Percentiles rank a stretch among this genome's conserved stretches.
These are phyloP conservation scores for Coracias cyanogaster DNA, from an alignment of 2,797 vertebrate genomes.

Conservation along the genomic window DNA sequence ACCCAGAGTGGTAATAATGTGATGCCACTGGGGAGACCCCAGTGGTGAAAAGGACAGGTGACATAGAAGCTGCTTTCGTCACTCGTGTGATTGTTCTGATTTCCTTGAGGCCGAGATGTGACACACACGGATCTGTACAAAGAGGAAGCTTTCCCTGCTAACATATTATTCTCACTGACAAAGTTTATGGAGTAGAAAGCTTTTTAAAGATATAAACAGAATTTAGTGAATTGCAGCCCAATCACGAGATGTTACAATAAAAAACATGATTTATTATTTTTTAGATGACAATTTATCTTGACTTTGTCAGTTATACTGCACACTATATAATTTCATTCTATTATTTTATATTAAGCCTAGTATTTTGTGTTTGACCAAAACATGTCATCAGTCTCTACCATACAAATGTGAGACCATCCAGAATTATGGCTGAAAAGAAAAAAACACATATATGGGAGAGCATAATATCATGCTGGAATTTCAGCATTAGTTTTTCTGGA, in stretches of 20 bases:
- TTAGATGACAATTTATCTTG: not conserved
- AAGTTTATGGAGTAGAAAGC: constrained; percentile 3
- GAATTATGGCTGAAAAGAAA: not conserved
- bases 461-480: not conserved
- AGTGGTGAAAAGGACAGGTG: not conserved
- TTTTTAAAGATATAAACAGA: constrained; percentile 22
- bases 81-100: not conserved
- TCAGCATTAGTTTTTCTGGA: not conserved
- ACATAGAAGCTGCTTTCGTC: not conserved
- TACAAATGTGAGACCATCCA: not conserved
- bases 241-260: not conserved
- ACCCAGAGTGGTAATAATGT: not conserved
- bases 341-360: constrained; percentile 27
- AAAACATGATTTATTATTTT: not conserved
- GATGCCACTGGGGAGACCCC: not conserved
- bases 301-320: constrained; percentile 28
- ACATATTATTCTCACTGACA: not conserved
- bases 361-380: constrained; percentile 48
- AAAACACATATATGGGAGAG: not conserved
- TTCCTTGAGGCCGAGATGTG: not conserved
- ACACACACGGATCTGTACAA: not conserved
- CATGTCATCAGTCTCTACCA: constrained; percentile 7
- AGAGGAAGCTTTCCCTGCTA: not conserved
- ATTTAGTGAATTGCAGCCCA: constrained; percentile 6
- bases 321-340: not conserved